A percentile compares a stretch with the other conserved stretches of the same genome.
Conservation (phyloP, 2,888 invertebrate genomes). For the Marronus borbonicus region DNA sequence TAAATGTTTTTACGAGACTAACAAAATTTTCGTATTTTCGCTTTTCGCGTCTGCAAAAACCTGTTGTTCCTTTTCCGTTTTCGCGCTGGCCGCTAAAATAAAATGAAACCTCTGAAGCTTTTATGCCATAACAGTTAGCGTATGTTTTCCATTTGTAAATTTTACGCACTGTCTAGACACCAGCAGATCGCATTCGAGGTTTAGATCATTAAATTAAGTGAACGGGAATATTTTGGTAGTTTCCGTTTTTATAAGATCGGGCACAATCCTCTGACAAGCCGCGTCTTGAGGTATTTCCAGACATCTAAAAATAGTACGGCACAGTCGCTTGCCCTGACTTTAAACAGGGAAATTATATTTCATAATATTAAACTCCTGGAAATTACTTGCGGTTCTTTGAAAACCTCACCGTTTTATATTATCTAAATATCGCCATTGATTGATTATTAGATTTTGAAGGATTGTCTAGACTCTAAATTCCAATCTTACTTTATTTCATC, state of each 20-base stretch:
- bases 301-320: conserved; percentile 66
- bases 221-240: conserved; percentile 55
- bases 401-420: conserved; percentile 15
- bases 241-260: conserved; percentile 59
- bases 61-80: conserved; percentile 19
- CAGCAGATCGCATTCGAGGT: conserved; percentile 45
- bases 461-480: too few relatives aligned
- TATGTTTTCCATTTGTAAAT: conserved; percentile 47
- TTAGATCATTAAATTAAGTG: conserved; percentile 48
- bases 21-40: neutral
- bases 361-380: conserved; percentile 62
- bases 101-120: conserved; percentile 31
- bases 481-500: too few relatives aligned
- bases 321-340: conserved; percentile 64
- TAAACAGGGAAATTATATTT: conserved; percentile 67
- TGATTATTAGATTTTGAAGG: neutral
- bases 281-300: conserved; percentile 68
- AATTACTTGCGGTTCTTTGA: conserved; percentile 46
- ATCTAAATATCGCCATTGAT: neutral
- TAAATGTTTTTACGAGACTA: neutral
- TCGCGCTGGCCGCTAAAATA: conserved; percentile 32
- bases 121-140: conserved; percentile 45
- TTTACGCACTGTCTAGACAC: conserved; percentile 47
- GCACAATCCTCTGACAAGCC: conserved; percentile 59
- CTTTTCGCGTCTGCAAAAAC: conserved; percentile 10